Percentiles rank a stretch among this genome's conserved stretches.
Conservation (phyloP, 2,888 invertebrate genomes). For the Lasioglossum morio region DNA sequence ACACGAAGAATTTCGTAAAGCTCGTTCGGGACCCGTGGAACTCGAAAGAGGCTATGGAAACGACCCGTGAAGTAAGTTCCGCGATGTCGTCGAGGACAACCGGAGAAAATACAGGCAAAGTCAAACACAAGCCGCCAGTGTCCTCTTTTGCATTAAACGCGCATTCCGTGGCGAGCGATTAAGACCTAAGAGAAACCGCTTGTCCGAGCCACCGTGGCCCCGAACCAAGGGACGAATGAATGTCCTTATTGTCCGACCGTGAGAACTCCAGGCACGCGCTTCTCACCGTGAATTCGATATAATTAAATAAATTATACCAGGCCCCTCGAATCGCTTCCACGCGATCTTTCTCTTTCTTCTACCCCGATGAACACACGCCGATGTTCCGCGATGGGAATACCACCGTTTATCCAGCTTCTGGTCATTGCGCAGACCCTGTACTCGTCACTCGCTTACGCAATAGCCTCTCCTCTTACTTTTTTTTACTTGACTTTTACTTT, state of each 20-base stretch:
- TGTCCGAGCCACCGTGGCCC: constrained; percentile 45
- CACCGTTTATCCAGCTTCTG: background rate
- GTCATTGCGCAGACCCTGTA: background rate
- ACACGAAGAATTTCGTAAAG: constrained; percentile 37
- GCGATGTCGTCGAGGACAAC: constrained; percentile 53
- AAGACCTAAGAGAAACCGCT: constrained; percentile 76
- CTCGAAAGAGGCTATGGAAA: constrained; percentile 37
- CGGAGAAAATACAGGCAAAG: constrained; percentile 61
- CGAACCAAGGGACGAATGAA: constrained; percentile 75
- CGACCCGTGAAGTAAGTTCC: constrained; percentile 60
- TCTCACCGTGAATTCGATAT: constrained; percentile 76
- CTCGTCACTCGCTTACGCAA: background rate
- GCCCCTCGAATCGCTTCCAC: constrained; percentile 19
- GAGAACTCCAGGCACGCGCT: constrained; percentile 79
- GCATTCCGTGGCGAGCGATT: constrained; percentile 77
- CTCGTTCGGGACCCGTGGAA: constrained; percentile 51
- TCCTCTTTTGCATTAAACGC: constrained; percentile 75
- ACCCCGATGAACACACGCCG: background rate
- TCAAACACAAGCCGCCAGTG: constrained; percentile 68
- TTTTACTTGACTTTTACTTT: no score
- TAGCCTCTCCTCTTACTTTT: no score
- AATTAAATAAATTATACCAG: constrained; percentile 75
- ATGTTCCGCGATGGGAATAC: background rate
- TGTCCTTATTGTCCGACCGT: constrained; percentile 81
- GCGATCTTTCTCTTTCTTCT: background rate